Evolutionary conservation across 1,140 invertebrate genomes (phyloP), one percentile per base, ranked within the genome.

Genomic region (Phymastichus coffea): DNA sequence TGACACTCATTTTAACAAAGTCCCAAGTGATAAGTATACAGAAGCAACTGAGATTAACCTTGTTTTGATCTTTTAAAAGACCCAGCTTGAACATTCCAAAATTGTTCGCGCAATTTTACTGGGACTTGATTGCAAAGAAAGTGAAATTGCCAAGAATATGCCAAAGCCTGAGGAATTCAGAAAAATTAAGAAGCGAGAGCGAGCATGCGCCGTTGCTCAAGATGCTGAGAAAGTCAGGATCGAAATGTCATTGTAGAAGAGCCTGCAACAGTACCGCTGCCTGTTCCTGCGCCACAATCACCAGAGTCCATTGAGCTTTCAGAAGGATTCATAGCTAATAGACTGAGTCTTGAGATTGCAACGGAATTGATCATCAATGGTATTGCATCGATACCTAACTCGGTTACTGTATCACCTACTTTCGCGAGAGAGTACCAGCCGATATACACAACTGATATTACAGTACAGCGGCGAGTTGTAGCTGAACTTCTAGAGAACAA

Each of bases 1-100:
- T 99, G 30, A 96, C 97, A 9, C 96, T 96, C 4, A 99, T 97
- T 0, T 80, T 99, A 41, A 93, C 94, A 0, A 95, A 92, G 70
- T 95, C 93, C 14, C 94, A 97, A 85, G 92, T 97, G 0, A 95
- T 88, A 64, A 95, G 93, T 33, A 93, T 98, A 0, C 82, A 95
- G 17, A 99, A 99, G 77, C 94, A 98, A 74, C 79, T 99, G 14
- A 99, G 95, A 80, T 82, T 95, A 72, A 93, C 98, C 70, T 77
- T 98, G 10, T 79, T 96, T 35, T 88, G 88, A n/a, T 51, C 73
- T 99, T 7, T 81, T 98, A 23, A 96, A 92, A 78, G 93, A 97
- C 76, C 91, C 93, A 4, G 86, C 87, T 0, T 87, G 92, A 6
- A 83, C 83, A 65, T n/a, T n/a, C n/a, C n/a, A 92, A 95, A 55